Percentiles rank a stretch among this genome's conserved stretches.
phyloP scores from a whole-genome alignment of 2,888 invertebrate species.

The Zygothrica quintamaculata region DNA sequence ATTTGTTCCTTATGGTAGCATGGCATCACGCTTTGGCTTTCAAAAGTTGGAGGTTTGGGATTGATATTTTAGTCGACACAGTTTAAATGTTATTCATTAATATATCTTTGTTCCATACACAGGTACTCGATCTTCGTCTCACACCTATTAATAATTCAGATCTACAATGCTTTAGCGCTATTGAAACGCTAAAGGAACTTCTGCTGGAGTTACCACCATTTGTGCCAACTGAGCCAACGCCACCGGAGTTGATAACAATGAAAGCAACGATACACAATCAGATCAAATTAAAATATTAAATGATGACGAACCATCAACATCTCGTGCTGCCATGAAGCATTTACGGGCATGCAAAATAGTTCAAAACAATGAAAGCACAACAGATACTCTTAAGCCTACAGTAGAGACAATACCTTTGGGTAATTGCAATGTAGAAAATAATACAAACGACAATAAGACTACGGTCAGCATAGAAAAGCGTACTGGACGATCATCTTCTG shows the following conservation, averaged over 20 bases:
- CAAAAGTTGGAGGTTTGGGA: slow-evolving; percentile 77
- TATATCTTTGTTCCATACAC: slow-evolving; percentile 56
- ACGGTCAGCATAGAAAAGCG: too few species aligned
- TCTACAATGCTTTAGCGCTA: slow-evolving; percentile 86
- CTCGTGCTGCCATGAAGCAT: slow-evolving; percentile 66
- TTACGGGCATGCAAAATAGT: slow-evolving; percentile 41
- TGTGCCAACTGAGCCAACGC: slow-evolving; percentile 23
- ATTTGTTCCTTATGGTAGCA: slow-evolving; percentile 91
- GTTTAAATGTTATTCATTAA: not conserved
- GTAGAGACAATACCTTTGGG: too few species aligned
- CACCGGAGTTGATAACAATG: slow-evolving; percentile 37
- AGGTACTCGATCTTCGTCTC: slow-evolving; percentile 86
- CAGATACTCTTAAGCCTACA: too few species aligned
- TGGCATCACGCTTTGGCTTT: slow-evolving; percentile 90
- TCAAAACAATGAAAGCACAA: slow-evolving; percentile 37
- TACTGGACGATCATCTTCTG: slow-evolving; percentile 35
- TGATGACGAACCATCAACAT: slow-evolving; percentile 67
- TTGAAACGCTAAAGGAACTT: slow-evolving; percentile 85
- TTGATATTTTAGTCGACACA: not conserved
- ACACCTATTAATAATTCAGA: slow-evolving; percentile 87
- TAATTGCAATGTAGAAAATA: too few species aligned
- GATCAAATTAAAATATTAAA: slow-evolving; percentile 55
- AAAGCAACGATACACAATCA: too few species aligned
- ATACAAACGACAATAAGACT: too few species aligned
- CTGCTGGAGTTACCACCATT: slow-evolving; percentile 84